phyloP scores from a whole-genome alignment of 2,797 vertebrate genomes.

The Sebastes oblongus region DNA sequence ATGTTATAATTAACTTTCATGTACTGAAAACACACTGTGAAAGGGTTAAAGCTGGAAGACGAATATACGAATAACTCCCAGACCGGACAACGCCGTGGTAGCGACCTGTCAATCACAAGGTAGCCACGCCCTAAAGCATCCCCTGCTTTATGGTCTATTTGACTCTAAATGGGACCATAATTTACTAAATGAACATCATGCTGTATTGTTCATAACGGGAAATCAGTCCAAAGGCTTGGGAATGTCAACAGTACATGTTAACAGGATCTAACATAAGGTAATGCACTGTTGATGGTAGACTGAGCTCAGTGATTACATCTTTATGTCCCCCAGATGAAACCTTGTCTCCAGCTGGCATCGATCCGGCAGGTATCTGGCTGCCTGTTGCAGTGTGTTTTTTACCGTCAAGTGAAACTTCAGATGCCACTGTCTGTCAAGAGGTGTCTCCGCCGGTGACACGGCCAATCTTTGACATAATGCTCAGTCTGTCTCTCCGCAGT shows the following conservation, averaged over 20 bases:
- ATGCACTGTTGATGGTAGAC: background rate
- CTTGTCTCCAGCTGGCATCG: slow-evolving; percentile 26
- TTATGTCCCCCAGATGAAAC: slow-evolving; percentile 19
- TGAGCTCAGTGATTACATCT: slow-evolving; percentile 7
- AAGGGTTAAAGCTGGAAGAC: no score
- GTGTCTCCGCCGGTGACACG: slow-evolving; percentile 74
- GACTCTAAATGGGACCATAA: no score
- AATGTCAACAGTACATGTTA: background rate
- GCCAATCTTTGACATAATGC: slow-evolving; percentile 82
- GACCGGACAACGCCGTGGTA: no score
- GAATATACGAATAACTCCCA: no score
- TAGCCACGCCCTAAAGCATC: no score
- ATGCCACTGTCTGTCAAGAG: slow-evolving; percentile 76
- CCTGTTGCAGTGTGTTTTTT: slow-evolving; percentile 41
- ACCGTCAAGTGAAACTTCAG: slow-evolving; percentile 69
- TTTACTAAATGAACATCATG: no score
- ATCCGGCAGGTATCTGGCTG: slow-evolving; percentile 53
- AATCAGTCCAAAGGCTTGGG: background rate
- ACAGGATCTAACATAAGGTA: background rate
- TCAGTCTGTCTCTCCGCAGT: slow-evolving; percentile 78
- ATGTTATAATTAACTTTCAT: no score
- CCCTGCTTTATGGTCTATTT: no score
- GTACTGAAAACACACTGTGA: no score
- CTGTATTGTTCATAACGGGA: background rate
- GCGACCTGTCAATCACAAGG: no score